Base-by-base conservation (phyloP, 2,888 invertebrate species). In the Leptinotarsa juncta region DNA sequence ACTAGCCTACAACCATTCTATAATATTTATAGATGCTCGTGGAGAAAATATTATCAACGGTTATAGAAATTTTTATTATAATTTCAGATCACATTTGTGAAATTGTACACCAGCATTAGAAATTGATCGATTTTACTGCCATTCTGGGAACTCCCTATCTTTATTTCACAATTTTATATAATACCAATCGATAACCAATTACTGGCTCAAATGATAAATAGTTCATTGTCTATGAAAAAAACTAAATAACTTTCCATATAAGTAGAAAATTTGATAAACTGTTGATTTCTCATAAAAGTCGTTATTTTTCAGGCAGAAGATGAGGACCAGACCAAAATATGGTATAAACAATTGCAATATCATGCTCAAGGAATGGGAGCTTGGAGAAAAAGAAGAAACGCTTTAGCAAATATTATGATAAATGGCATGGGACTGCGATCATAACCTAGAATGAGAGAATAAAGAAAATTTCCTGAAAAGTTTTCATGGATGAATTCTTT, bases 381-480 rank as follows among this genome's bases (percentile, higher is more conserved):
- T 10, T 98, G 98, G 98, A 91, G 97, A 70, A 94, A 95, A 86
- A 90, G 97, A 78, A 91, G 98, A 53, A 97, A 96, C 85, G 98
- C 97, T 7, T 90, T 98, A 83, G 97, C 97, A n/a, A 97, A 98
- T 86, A 97, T 98, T 81, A 97, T 98, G 97, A 97, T 97, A 85
- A 96, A 96, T 86, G 95, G 96, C 69, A 94, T 94, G 93, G 88
- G 88, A 62, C 82, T 88, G 71, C 80, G 88, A 78, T 86, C 87
- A 68, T 87, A 84, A 79, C 80, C 57, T 75, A 62, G 10, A n/a
- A 62, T 10, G 32, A 62, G 1, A n/a, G 15, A 62, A 42, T 48
- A 53, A 42, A 12, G 3, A 42, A 42, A 10, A 42, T 0, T 42
- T 3, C 10, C 42, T 10, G 42, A 3, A 42, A 10, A 42, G 10